A percentile compares a stretch with the other conserved stretches of the same genome.
Conservation (phyloP, 2,797 vertebrate species). For the Lutra lutra region DNA sequence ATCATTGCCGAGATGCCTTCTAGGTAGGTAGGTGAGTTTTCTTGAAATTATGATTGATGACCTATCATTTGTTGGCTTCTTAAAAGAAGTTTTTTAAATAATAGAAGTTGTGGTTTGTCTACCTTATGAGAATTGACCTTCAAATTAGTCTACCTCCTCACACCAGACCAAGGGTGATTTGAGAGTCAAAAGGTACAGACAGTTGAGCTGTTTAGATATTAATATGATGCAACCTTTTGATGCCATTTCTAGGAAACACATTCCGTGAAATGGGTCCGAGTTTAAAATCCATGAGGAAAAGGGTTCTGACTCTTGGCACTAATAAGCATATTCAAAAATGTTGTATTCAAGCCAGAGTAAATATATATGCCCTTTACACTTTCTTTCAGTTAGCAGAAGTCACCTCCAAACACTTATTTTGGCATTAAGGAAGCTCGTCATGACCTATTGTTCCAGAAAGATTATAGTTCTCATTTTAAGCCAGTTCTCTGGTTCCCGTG, state of each 20-base stretch:
- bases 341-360: conserved; percentile 79
- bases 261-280: background rate
- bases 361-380: conserved; percentile 77
- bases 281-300: conserved; percentile 57
- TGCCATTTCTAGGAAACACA: conserved; percentile 37
- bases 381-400: conserved; percentile 80
- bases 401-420: conserved; percentile 78
- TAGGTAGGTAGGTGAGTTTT: background rate
- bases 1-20: background rate
- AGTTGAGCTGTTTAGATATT: background rate
- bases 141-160: background rate
- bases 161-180: background rate
- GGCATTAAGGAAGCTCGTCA: conserved; percentile 82
- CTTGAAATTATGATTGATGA: background rate
- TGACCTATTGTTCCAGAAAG: conserved; percentile 81
- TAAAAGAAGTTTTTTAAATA: background rate
- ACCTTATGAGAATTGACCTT: background rate
- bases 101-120: conserved; percentile 33
- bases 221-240: background rate
- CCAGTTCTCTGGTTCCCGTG: conserved; percentile 80
- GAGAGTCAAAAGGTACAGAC: background rate
- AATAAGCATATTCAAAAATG: conserved; percentile 68
- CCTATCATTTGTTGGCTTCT: conserved; percentile 3
- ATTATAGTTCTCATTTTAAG: conserved; percentile 74
- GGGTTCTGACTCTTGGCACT: conserved; percentile 64